Evolutionary conservation across 2,113 vertebrate genomes (phyloP).

Genomic region (Microtus richardsoni): DNA sequence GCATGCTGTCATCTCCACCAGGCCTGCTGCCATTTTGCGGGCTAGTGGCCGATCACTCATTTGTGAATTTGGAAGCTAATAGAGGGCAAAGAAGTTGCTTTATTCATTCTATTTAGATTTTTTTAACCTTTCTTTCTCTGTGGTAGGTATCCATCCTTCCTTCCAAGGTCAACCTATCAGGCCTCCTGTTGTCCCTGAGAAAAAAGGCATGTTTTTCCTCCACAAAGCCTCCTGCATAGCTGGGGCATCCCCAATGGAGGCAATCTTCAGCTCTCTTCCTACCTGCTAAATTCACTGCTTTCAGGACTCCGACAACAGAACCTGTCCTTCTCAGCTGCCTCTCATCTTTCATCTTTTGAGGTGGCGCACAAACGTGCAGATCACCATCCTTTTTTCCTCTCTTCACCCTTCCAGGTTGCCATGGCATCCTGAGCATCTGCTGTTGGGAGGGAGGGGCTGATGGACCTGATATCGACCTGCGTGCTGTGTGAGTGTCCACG

Average conservation of each 20-base stretch:
- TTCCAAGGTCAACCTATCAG: not conserved
- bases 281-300: not conserved
- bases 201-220: not conserved
- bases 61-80: not conserved
- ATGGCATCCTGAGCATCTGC: not conserved
- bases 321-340: not conserved
- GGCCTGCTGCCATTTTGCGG: not conserved
- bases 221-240: not conserved
- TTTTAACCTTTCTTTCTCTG: not conserved
- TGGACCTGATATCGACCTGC: no score
- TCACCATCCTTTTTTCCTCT: not conserved
- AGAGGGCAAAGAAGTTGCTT: not conserved
- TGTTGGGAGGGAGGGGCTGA: not conserved
- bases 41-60: not conserved
- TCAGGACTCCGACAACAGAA: not conserved
- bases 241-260: conserved; percentile 1
- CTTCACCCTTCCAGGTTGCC: not conserved
- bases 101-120: not conserved
- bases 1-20: no score
- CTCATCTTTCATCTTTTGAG: not conserved
- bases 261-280: not conserved
- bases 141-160: not conserved
- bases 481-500: not conserved
- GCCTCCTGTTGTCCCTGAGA: not conserved
- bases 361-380: not conserved